phyloP scores from a whole-genome alignment of 2,888 invertebrate genomes.

The Spodoptera exigua region DNA sequence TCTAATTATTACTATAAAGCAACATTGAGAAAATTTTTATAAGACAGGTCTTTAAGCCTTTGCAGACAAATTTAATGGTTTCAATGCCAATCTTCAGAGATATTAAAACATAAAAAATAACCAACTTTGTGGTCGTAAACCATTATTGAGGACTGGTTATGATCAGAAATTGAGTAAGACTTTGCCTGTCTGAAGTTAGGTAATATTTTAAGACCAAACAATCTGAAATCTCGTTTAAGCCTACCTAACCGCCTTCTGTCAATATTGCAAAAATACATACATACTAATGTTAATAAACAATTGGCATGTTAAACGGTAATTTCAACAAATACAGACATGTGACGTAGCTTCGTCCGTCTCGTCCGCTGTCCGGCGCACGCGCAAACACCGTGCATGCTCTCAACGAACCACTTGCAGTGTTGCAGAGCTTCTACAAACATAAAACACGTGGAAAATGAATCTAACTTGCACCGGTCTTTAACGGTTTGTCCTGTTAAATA shows the following conservation, averaged over 20 bases:
- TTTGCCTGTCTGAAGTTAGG: background rate
- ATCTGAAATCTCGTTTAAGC: slow-evolving; percentile 2
- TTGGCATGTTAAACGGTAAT: slow-evolving; percentile 48
- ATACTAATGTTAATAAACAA: slow-evolving; percentile 42
- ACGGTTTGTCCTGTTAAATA: slow-evolving; percentile 1
- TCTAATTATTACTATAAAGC: slow-evolving; percentile 51
- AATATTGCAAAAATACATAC: slow-evolving; percentile 29
- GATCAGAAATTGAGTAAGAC: background rate
- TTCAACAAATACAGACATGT: slow-evolving; percentile 41
- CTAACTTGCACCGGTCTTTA: background rate
- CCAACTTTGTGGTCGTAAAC: too few relatives aligned
- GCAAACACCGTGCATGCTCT: slow-evolving; percentile 51
- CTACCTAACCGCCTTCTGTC: slow-evolving; percentile 4
- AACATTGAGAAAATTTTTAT: slow-evolving; percentile 32
- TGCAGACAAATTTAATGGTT: too few relatives aligned
- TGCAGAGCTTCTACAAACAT: slow-evolving; percentile 46
- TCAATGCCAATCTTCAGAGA: background rate
- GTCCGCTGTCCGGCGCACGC: slow-evolving; percentile 38
- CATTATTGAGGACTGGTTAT: too few relatives aligned
- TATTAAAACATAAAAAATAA: background rate
- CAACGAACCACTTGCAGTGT: slow-evolving; percentile 44
- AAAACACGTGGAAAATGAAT: slow-evolving; percentile 29
- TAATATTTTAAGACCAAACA: background rate
- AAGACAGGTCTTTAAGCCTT: background rate
- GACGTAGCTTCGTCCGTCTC: slow-evolving; percentile 43